phyloP scores from a whole-genome alignment of 35 echinoderm and acorn worm genomes.

The Acanthaster planci region DNA sequence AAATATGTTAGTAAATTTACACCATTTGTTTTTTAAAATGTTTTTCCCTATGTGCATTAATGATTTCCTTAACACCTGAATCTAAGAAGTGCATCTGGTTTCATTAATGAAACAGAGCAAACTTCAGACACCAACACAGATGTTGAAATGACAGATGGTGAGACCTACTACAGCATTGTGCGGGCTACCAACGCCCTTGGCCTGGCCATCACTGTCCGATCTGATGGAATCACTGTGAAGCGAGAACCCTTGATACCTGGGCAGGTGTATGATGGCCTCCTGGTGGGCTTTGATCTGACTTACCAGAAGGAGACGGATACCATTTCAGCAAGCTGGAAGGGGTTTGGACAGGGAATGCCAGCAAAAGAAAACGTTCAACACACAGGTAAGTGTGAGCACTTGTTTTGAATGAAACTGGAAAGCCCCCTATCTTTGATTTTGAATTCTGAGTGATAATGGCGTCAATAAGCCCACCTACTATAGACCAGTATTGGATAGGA shows the following conservation, averaged over 20 bases:
- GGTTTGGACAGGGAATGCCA: constrained; percentile 28
- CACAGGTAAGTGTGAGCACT: constrained; percentile 12
- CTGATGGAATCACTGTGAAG: constrained; percentile 37
- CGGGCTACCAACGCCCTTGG: constrained; percentile 44
- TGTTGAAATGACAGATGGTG: constrained; percentile 30
- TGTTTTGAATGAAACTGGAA: no score
- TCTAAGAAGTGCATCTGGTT: background rate
- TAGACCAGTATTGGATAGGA: no score
- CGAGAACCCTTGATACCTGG: constrained; percentile 48
- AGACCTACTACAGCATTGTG: constrained; percentile 46
- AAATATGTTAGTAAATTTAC: no score
- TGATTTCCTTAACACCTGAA: background rate
- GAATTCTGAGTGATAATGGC: no score
- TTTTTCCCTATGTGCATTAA: background rate
- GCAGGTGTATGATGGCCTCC: constrained; percentile 40
- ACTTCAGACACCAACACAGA: background rate
- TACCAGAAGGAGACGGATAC: constrained; percentile 32
- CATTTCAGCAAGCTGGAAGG: constrained; percentile 53
- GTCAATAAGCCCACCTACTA: no score
- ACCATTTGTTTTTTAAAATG: background rate
- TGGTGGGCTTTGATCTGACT: constrained; percentile 41
- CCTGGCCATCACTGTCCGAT: background rate
- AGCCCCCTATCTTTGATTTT: no score
- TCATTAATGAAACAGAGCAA: background rate
- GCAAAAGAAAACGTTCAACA: background rate